Base-by-base conservation (phyloP, 2,113 vertebrate genomes). In the Gorsachius goisagi region DNA sequence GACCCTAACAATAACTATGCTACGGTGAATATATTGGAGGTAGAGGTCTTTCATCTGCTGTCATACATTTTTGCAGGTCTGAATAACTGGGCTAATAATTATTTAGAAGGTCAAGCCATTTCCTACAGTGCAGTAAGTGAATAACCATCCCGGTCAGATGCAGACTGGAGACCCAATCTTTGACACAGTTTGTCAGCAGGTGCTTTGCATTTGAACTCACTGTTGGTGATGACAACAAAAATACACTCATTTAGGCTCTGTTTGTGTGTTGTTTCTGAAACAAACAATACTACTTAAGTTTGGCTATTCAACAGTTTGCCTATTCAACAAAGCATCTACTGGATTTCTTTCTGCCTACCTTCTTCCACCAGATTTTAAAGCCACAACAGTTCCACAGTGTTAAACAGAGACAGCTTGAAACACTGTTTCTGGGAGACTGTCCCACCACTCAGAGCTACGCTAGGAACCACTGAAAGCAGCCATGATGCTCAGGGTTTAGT, bases 111-210 rank as follows among this genome's bases (percentile, higher is more conserved):
- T 68, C 32, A 85, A 35, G 9, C 6, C 7, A 11, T 35, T 69
- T 77, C 28, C 50, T 58, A 53, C 23, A 62, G 20, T 14, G 8
- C 23, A 81, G 35, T 18, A 74, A 63, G 39, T n/a, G 13, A 85
- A 56, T 37, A 88, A 53, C 13, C 15, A 33, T 4, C 14, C 37
- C 44, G 49, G 9, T 41, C 2, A 6, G 45, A 32, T 4, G 14
- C 37, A 73, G 32, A 64, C 63, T 77, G 10, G 26, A 94, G 62
- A 67, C 15, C 15, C 32, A 6, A 11, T 50, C 49, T 63, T 33
- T 27, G n/a, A 37, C 32, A 24, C 0, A 0, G 27, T 27, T 66
- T 39, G 18, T 66, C 52, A 16, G 41, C 0, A 0, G 12, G 17
- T 22, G 14, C 33, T 55, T 33, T 45, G 39, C 16, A 20, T 45